Conservation (phyloP, 2,113 vertebrate species). For the Psephotus haematonotus region DNA sequence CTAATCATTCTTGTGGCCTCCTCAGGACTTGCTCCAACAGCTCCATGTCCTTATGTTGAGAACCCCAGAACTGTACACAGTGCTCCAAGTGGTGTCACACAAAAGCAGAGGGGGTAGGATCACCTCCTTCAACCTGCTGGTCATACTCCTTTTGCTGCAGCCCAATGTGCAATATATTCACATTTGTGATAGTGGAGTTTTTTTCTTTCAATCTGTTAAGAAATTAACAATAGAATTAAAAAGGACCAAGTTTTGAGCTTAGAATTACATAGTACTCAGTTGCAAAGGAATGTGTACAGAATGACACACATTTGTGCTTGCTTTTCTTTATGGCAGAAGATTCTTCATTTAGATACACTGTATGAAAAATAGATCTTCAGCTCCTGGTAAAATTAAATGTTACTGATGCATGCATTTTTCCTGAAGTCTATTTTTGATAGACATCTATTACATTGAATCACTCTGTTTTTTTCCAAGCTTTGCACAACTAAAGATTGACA, state of each 20-base stretch:
- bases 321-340: neutral
- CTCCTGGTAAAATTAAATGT: conserved; percentile 35
- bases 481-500: neutral
- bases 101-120: neutral
- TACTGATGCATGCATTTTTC: conserved; percentile 51
- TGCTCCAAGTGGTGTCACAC: neutral
- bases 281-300: neutral
- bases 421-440: conserved; percentile 39
- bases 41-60: neutral
- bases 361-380: conserved; percentile 30
- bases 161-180: neutral
- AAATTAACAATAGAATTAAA: neutral
- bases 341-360: conserved; percentile 22
- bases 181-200: neutral
- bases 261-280: neutral
- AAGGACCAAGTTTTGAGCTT: neutral
- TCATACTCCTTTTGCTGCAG: neutral
- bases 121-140: neutral
- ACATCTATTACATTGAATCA: conserved; percentile 1
- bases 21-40: neutral
- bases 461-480: neutral
- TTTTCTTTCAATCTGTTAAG: neutral
- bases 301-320: neutral
- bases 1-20: neutral
- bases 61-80: neutral